Percentiles rank a stretch among this genome's conserved stretches.
Evolutionary conservation across 2,113 vertebrate species (phyloP).

Genomic region (Urocolius indicus): DNA sequence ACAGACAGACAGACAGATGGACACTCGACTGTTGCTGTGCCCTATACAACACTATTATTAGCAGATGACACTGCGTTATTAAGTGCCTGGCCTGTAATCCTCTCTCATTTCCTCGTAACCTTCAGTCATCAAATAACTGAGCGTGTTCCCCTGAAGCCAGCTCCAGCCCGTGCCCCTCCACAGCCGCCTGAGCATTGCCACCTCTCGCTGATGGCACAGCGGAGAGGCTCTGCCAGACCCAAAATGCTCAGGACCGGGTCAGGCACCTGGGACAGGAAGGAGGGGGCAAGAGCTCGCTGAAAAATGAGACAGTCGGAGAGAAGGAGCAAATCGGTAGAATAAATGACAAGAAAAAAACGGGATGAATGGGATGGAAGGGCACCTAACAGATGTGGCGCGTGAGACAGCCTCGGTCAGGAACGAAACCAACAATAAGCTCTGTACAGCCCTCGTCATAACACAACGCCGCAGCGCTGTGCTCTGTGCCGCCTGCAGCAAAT

Average conservation of each 20-base stretch:
- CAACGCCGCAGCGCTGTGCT: accelerated
- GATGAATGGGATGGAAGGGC: background rate
- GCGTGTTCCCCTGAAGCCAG: background rate
- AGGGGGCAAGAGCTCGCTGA: background rate
- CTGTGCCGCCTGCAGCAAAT: background rate
- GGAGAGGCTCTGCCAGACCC: background rate
- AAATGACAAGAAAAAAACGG: background rate
- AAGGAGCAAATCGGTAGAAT: no score
- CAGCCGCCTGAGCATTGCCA: background rate
- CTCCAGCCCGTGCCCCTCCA: background rate
- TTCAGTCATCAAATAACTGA: background rate
- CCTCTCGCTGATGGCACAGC: background rate
- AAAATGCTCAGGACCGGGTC: background rate
- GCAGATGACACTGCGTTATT: background rate
- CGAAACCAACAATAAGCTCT: background rate
- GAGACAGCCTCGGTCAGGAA: background rate
- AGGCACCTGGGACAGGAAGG: background rate
- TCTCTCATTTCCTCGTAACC: background rate
- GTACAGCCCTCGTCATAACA: accelerated
- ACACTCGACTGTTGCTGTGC: background rate
- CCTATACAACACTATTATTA: background rate
- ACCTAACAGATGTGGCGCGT: accelerated
- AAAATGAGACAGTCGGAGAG: accelerated
- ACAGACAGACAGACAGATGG: background rate
- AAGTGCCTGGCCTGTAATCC: conserved; percentile 11